Base-by-base conservation (phyloP, 2,797 vertebrate species). In the Sebastes vulpes region DNA sequence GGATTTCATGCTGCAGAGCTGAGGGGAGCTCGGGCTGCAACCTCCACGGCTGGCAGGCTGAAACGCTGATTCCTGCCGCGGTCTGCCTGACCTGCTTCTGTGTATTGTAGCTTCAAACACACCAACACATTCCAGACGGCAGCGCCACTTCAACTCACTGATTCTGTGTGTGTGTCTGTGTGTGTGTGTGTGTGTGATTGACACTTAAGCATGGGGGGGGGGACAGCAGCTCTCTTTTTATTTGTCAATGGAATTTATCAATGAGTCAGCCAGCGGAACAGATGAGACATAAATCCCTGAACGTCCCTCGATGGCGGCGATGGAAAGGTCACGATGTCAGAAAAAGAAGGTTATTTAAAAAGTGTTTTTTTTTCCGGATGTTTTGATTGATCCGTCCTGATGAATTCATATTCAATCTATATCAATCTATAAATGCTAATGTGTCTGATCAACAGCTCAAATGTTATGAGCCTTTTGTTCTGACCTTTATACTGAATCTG, bases 1-100 rank as follows among this genome's bases (percentile, higher is more conserved):
- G 91, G 92, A 94, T 94, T 92, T 91, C 75, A 92, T 81, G 88
- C 84, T 86, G 90, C 87, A 79, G 87, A 79, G 83, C 65, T 66
- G 82, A 72, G 56, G 75, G 70, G 72, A 42, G 77, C 69, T 75
- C 48, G 73, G 63, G 79, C 85, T 79, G 81, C 83, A 86, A 72
- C 79, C 79, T 90, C 75, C 83, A 85, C 67, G 75, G 80, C 88
- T 80, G 77, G 76, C 32, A 75, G 86, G 84, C 77, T 87, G 84
- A 90, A 89, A 72, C 79, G 56, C 31, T 70, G 77, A 87, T 76
- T 84, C 68, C 79, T 75, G 57, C 65, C 75, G 72, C 46, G 54
- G 64, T 69, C 77, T 77, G 72, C 58, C 72, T 80, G 77, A 82
- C 83, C 86, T 73, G 69, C 76, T 87, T 87, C 69, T 84, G 67